Evolutionary conservation across 1,140 invertebrate genomes (phyloP), one percentile per base, ranked within the genome.

Genomic region (Anthonomus grandis): DNA sequence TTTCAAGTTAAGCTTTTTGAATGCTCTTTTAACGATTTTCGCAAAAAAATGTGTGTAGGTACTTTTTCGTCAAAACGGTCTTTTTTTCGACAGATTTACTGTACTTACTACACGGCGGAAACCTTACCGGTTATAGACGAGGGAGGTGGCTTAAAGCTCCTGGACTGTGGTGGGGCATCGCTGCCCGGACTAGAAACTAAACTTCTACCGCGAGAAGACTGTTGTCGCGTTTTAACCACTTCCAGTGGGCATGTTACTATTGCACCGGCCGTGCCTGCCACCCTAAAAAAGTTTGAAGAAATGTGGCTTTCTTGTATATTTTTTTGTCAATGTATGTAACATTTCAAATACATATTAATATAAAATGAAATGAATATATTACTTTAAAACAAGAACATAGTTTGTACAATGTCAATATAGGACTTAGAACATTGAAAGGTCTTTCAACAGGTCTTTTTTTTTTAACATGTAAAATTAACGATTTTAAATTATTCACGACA

Each of bases 221-320:
- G 97, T 49, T 98, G 81, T 39, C 97, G 83, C 2, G 97, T 99
- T 78, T 99, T 99, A 4, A 99, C 91, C 50, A 99, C 96, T 80
- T 99, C 97, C 61, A 99, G 77, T 0, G 97, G 97, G 79, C 96
- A 98, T 60, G 97, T 99, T 31, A 96, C 85, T 58, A 98, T 90
- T 8, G 95, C 95, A 57, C 95, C 96, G 34, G 91, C 87, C 19
- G 95, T 98, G 24, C 96, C 95, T 63, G 92, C 96, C 74, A 91
- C 83, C 67, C 95, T 97, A 74, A 17, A 78, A 22, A 18, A 22
- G 19, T 45, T 2, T 15, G 9, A 41, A 10, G 5, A 39, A 6
- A 9, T 8, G 8, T 2, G 2, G 17, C 17, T 1, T 2, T n/a
- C n/a, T 15, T 41, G 1, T 15, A 18, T 18, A 1, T 18, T 10